Evolutionary conservation across 2,888 invertebrate genomes (phyloP), one percentile per base, ranked within the genome.

Genomic region (Mythimna loreyi): DNA sequence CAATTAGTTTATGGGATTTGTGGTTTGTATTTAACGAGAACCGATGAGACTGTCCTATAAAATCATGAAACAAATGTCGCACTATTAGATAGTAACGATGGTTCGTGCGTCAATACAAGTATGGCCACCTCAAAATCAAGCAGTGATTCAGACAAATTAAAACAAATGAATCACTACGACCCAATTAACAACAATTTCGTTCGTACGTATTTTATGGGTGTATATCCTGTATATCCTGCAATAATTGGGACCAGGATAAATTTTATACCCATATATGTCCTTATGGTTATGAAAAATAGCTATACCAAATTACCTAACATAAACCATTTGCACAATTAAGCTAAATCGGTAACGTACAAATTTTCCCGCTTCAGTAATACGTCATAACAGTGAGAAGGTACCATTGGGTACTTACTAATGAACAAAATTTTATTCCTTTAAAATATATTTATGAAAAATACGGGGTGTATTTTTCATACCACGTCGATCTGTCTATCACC

Each of bases 101-200:
- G 23, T 66, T 68, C 80, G 85, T 92, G 89, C 91, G 92, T 92
- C 92, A 92, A 89, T 90, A 67, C 73, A 83, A 86, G 86, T 83
- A 85, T 33, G 40, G 40, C 53, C 45, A 55, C 61, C 62, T 66
- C 49, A 85, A 87, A 80, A 73, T 82, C 61, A 65, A 36, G 81
- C n/a, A 83, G 83, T 92, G 91, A 92, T 85, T 91, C 91, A 92
- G 76, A 77, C 58, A 72, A 84, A 83, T 84, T 87, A 64, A 76
- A 74, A 25, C 65, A 33, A 56, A 77, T 90, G 89, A 90, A 77
- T 91, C 88, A 89, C 75, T 43, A 30, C 40, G 57, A 62, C 62
- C 75, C 61, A 74, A 74, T 79, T 75, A 70, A 50, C 65, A 53
- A 58, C 63, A 67, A 66, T 53, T 77, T 59, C 45, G 25, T 64